Evolutionary conservation across 2,113 vertebrate species (phyloP).

Genomic region (Cebus imitator): DNA sequence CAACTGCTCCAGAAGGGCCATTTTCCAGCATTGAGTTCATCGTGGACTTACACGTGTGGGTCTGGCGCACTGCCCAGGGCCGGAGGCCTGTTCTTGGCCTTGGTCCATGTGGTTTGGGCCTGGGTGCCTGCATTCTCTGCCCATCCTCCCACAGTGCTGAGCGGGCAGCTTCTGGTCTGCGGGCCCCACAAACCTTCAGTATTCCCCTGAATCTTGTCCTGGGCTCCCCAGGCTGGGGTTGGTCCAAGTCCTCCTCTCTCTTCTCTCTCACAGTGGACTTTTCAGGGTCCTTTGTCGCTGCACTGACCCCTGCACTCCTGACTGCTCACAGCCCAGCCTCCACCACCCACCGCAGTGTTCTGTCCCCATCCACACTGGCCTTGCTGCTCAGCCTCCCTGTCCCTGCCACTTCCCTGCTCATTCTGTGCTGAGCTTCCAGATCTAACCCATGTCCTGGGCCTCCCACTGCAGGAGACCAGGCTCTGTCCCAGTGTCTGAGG

Average conservation of each 20-base stretch:
- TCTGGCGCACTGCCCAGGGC: not conserved
- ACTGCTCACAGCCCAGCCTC: not conserved
- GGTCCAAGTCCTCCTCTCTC: not conserved
- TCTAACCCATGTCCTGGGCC: too few species aligned
- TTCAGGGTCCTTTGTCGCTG: not conserved
- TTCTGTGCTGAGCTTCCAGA: not conserved
- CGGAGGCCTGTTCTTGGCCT: not conserved
- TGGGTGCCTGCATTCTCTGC: not conserved
- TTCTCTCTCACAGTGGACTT: not conserved
- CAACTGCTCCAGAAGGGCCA: too few species aligned
- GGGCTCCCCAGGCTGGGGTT: not conserved
- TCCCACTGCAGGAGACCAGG: not conserved
- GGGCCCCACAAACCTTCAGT: not conserved
- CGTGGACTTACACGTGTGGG: not conserved
- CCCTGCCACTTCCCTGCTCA: not conserved
- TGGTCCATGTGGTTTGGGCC: not conserved
- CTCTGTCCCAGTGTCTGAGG: not conserved
- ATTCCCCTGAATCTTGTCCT: not conserved
- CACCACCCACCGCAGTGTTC: not conserved
- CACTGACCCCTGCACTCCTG: not conserved
- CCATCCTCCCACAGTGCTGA: accelerated
- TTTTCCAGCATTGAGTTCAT: not conserved
- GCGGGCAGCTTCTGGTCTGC: not conserved
- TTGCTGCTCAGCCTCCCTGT: not conserved
- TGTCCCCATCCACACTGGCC: not conserved